Evolutionary conservation across 1,140 invertebrate species (phyloP), one percentile per base, ranked within the genome.

Genomic region (Octopus bimaculoides): DNA sequence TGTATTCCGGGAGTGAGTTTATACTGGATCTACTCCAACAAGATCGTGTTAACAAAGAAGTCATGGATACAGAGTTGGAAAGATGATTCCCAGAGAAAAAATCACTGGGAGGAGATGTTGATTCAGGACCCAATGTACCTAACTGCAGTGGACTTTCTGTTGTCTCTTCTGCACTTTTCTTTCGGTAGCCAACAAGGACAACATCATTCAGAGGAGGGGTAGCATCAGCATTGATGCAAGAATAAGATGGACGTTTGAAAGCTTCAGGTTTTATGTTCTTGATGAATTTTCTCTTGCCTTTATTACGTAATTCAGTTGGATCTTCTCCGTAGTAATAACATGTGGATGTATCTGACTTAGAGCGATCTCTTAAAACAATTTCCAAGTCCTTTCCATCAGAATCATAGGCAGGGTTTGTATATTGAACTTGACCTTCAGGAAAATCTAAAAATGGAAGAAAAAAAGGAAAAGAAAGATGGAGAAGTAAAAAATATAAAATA

Each of bases 181-280:
- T 91, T 69, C 88, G 84, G 80, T 91, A 91, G 17, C 90, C 88
- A 81, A 88, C 87, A 54, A 89, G 81, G 56, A 80, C 82, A 75
- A 86, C 85, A 79, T 85, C 83, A 78, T 79, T 75, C 78, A 41
- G 52, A 20, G 56, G 52, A 75, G 80, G 77, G 20, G 80, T 80
- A 12, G 83, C 78, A 52, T 76, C 82, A 52, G 55, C 53, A 53
- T 89, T 87, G 41, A 82, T 82, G 52, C 85, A 84, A 17, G 86
- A 86, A 77, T 86, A 88, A n/a, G 88, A 89, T 14, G 88, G 89
- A 52, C 89, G 83, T 75, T 85, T 86, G 77, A 90, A 87, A 41
- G 87, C 83, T 9, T 89, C 88, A 17, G 88, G 88, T 80, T 86
- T 86, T 54, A 89, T 87, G 79, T 89, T 90, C 80, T 89, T 89